These are phyloP conservation scores for Drosophila prostipennis DNA, from an alignment of 2,888 invertebrate species.

Conservation along the genomic window DNA sequence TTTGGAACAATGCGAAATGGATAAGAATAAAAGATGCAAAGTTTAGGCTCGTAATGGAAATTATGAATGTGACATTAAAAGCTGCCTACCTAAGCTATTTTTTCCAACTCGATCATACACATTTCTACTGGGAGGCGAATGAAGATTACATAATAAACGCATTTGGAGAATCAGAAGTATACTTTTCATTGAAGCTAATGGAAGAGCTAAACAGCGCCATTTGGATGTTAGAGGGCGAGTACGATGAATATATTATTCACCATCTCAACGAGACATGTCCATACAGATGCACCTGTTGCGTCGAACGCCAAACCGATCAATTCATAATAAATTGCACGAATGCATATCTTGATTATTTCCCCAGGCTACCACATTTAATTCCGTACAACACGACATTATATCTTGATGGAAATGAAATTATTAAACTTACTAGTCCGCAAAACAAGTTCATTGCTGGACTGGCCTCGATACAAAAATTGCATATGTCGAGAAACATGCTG, in stretches of 20 bases:
- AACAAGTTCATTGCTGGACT: not conserved
- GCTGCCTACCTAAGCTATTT: not conserved
- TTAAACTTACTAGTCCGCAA: not conserved
- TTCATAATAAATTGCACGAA: not conserved
- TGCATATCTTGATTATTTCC: not conserved
- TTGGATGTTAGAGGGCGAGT: not conserved
- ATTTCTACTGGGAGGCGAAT: not conserved
- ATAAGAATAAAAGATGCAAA: not conserved
- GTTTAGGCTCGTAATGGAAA: not conserved
- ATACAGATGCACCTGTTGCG: constrained; percentile 6
- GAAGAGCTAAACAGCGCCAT: not conserved
- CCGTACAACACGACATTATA: not conserved
- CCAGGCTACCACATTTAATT: not conserved
- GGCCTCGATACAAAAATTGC: constrained; percentile 7
- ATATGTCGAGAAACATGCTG: not conserved
- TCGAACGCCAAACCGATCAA: not conserved
- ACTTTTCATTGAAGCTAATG: not conserved
- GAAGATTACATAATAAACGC: not conserved
- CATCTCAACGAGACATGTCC: not conserved
- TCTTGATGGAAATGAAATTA: not conserved
- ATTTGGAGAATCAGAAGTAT: no score
- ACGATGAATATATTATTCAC: not conserved
- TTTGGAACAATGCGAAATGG: not conserved
- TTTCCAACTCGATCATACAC: not conserved
- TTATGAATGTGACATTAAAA: not conserved